Percentiles rank a stretch among this genome's conserved stretches.
Conservation (phyloP, 2,888 invertebrate species). For the Periphyllus acericola region DNA sequence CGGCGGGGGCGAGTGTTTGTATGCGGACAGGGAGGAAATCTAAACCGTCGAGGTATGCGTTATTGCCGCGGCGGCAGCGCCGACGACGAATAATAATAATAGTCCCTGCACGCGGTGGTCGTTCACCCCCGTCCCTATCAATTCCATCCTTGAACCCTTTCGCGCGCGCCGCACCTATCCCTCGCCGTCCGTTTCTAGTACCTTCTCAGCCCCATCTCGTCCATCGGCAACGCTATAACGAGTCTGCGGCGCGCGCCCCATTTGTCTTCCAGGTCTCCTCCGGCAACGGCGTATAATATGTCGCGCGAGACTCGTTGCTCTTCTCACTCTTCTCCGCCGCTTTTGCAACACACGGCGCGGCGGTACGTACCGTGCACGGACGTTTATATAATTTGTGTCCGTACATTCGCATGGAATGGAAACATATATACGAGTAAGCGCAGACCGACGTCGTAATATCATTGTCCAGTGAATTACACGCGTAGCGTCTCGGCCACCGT, state of each 20-base stretch:
- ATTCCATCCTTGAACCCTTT: not conserved
- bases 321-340: too few relatives aligned
- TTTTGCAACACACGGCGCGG: too few relatives aligned
- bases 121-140: not conserved
- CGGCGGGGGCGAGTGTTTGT: not conserved
- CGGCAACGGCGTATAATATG: too few relatives aligned
- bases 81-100: constrained; percentile 40
- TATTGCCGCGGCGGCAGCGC: constrained; percentile 8
- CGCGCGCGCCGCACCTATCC: not conserved
- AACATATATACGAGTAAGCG: too few relatives aligned
- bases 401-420: too few relatives aligned
- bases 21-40: not conserved
- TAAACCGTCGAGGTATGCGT: constrained; percentile 50
- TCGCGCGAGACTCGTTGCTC: too few relatives aligned
- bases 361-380: too few relatives aligned
- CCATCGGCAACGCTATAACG: not conserved
- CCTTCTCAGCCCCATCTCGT: too few relatives aligned
- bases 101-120: not conserved
- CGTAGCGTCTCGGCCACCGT: too few relatives aligned
- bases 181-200: not conserved
- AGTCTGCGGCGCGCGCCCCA: not conserved
- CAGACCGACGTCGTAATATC: too few relatives aligned
- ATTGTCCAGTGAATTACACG: too few relatives aligned
- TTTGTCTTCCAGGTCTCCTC: not conserved
- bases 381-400: too few relatives aligned